Conservation (phyloP, 2,888 invertebrate genomes). For the Danaus chrysippus region DNA sequence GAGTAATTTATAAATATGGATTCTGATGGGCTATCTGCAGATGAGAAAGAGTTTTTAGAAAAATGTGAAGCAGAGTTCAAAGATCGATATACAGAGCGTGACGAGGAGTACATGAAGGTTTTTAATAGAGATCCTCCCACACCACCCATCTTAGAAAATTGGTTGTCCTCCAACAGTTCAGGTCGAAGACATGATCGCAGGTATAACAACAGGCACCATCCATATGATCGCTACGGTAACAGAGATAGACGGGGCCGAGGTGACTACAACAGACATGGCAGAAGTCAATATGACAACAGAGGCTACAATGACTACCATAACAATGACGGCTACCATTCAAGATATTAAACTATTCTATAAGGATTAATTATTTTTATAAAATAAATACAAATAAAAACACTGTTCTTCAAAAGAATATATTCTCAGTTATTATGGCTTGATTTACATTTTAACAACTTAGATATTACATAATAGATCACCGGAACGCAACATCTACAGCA, state of each 20-base stretch:
- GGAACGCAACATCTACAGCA: conserved; percentile 72
- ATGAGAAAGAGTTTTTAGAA: conserved; percentile 79
- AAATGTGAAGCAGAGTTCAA: conserved; percentile 82
- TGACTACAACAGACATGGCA: conserved; percentile 35
- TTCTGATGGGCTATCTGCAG: conserved; percentile 63
- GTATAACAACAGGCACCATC: conserved; percentile 42
- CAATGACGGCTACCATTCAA: conserved; percentile 24
- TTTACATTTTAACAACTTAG: conserved; percentile 79
- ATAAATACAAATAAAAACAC: conserved; percentile 40
- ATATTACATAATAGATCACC: conserved; percentile 76
- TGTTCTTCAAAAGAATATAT: conserved; percentile 76
- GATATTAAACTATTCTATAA: conserved; percentile 14
- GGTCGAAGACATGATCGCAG: conserved; percentile 54
- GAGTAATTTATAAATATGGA: conserved; percentile 39
- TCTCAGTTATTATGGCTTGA: conserved; percentile 79
- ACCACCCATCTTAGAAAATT: conserved; percentile 81
- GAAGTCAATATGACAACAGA: conserved; percentile 29
- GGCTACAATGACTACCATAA: conserved; percentile 33
- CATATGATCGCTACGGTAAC: conserved; percentile 42
- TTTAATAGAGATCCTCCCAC: conserved; percentile 56
- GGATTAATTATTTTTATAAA: conserved; percentile 4
- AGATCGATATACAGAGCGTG: conserved; percentile 80
- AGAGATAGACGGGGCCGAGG: conserved; percentile 39
- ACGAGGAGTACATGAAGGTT: conserved; percentile 79
- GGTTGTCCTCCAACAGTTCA: conserved; percentile 59